phyloP scores from a whole-genome alignment of 2,888 invertebrate species.

The Limnephilus lunatus region DNA sequence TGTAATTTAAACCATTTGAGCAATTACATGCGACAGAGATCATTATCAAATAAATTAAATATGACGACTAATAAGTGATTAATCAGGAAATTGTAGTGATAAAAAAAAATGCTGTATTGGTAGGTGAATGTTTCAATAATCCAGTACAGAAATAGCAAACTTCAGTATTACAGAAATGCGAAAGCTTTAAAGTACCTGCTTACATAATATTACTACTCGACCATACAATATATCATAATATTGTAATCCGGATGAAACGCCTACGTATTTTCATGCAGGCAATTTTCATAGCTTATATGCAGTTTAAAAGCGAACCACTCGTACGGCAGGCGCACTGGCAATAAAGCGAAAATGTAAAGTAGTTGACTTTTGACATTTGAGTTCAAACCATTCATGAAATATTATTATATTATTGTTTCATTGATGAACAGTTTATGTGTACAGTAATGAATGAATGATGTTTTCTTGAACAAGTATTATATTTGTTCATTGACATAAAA shows the following conservation, averaged over 20 bases:
- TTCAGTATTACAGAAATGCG: background rate
- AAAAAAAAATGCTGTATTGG: background rate
- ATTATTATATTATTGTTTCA: background rate
- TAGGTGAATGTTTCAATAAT: background rate
- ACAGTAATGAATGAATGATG: background rate
- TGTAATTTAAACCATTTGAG: background rate
- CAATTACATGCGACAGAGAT: background rate
- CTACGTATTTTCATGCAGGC: background rate
- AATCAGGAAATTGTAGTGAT: no score
- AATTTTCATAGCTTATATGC: background rate
- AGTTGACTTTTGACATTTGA: slow-evolving; percentile 2
- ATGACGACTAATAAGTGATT: no score
- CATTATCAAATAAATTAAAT: background rate
- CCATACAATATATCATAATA: background rate
- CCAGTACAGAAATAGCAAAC: background rate
- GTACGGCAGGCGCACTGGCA: background rate
- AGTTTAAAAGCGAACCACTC: background rate
- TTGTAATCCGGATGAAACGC: background rate
- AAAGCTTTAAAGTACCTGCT: background rate
- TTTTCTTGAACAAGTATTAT: background rate
- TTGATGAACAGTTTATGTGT: background rate
- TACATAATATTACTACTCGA: background rate
- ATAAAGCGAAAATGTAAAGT: background rate
- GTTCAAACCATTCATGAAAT: background rate
- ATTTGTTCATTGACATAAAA: background rate